Percentiles rank a stretch among this genome's conserved stretches.
phyloP scores from a whole-genome alignment of 2,797 vertebrate species.

The Leptoclinus maculatus region DNA sequence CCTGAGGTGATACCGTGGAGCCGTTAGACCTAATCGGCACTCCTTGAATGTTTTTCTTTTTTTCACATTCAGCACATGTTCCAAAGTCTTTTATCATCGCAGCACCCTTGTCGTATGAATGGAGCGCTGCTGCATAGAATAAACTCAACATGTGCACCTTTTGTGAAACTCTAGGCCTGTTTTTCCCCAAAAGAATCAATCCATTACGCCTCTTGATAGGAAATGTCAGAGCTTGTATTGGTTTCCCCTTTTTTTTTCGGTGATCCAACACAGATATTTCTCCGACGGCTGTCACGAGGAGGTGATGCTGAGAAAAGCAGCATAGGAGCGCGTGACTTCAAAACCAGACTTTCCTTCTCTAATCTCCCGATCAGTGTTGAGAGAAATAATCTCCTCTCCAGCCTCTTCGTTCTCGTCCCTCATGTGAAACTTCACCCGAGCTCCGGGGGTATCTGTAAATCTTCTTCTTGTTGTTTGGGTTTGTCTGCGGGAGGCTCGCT shows the following conservation, averaged over 20 bases:
- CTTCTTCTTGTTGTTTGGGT: slow-evolving; percentile 75
- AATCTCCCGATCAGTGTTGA: slow-evolving; percentile 66
- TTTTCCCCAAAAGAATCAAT: slow-evolving; percentile 23
- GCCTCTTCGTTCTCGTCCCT: slow-evolving; percentile 50
- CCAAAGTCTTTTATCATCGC: slow-evolving; percentile 9
- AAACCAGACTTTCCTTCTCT: slow-evolving; percentile 57
- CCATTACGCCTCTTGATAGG: slow-evolving; percentile 29
- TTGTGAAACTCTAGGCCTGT: background rate
- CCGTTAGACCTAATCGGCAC: slow-evolving; percentile 1
- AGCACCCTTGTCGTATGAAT: background rate
- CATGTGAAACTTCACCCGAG: slow-evolving; percentile 54
- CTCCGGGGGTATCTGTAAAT: slow-evolving; percentile 62
- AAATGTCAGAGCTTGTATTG: slow-evolving; percentile 14
- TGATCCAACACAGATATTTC: slow-evolving; percentile 29
- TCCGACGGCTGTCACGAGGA: slow-evolving; percentile 14
- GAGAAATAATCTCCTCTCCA: slow-evolving; percentile 63
- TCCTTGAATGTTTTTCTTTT: background rate
- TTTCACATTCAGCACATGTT: background rate
- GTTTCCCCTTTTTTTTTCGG: slow-evolving; percentile 29
- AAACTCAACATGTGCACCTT: slow-evolving; percentile 18
- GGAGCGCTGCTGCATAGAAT: background rate
- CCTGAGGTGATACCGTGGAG: slow-evolving; percentile 15
- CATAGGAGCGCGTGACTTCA: slow-evolving; percentile 39
- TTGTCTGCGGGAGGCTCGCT: slow-evolving; percentile 59
- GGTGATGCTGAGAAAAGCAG: slow-evolving; percentile 33